These are phyloP conservation scores for Luidia sarsii DNA, from an alignment of 53 echinoderm and acorn worm genomes.

Conservation along the genomic window DNA sequence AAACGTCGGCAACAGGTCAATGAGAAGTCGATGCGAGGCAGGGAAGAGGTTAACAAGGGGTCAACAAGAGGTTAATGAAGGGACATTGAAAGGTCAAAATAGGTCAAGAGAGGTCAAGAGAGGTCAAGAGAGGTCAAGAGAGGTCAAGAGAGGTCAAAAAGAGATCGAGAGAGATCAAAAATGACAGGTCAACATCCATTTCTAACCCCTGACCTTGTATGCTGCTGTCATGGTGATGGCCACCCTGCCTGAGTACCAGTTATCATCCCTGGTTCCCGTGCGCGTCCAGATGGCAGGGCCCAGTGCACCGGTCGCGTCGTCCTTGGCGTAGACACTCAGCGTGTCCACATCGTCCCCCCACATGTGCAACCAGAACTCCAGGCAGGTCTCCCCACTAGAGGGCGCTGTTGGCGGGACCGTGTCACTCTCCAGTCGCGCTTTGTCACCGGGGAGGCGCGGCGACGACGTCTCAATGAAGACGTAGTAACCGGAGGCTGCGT, in stretches of 20 bases:
- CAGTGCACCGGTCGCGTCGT: background rate
- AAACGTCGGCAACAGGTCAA: too few species aligned
- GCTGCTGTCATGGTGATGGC: conserved; percentile 12
- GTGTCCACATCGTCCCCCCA: conserved; percentile 55
- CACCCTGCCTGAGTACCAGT: conserved; percentile 39
- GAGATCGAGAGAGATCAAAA: too few species aligned
- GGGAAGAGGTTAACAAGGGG: too few species aligned
- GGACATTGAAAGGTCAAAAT: too few species aligned
- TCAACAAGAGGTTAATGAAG: too few species aligned
- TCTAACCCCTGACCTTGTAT: conserved; percentile 55
- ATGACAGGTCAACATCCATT: too few species aligned
- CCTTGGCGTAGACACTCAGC: conserved; percentile 47
- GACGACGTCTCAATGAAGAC: conserved; percentile 58
- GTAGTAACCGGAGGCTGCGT: conserved; percentile 41
- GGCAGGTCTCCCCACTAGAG: conserved; percentile 14
- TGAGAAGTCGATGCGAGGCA: too few species aligned
- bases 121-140: too few species aligned
- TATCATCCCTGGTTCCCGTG: conserved; percentile 29
- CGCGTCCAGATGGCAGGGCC: conserved; percentile 29
- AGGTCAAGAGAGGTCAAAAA: too few species aligned
- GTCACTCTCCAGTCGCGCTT: conserved; percentile 48
- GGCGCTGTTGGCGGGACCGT: background rate
- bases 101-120: too few species aligned
- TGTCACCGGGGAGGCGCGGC: conserved; percentile 35
- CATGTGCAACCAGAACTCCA: conserved; percentile 72